Conservation (phyloP, 2,888 invertebrate genomes). For the Phalera bucephala region DNA sequence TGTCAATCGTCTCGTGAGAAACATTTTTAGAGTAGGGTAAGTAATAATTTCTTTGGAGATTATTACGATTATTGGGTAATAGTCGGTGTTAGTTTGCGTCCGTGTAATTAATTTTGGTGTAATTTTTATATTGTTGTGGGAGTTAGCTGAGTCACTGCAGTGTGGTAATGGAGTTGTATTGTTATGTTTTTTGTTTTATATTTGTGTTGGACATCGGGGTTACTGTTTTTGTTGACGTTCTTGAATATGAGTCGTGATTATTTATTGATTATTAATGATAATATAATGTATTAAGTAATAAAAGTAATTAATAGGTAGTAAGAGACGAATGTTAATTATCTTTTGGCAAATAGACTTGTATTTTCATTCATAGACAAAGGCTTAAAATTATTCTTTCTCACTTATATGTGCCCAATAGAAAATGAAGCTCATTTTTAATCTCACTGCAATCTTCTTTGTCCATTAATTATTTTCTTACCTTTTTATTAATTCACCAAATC, state of each 20-base stretch:
- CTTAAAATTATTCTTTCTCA: no score
- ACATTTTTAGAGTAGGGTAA: constrained; percentile 62
- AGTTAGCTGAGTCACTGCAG: constrained; percentile 59
- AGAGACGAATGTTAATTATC: no score
- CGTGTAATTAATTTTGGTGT: constrained; percentile 68
- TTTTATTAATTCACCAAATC: no score
- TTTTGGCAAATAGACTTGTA: no score
- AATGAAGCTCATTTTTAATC: no score
- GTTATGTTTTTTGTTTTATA: constrained; percentile 26
- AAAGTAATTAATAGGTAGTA: no score
- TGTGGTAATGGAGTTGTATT: constrained; percentile 24
- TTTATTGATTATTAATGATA: not conserved
- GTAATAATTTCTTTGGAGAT: constrained; percentile 67
- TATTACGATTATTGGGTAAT: constrained; percentile 74
- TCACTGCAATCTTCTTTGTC: no score
- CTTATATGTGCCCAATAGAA: no score
- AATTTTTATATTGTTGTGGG: constrained; percentile 63
- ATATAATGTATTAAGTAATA: not conserved
- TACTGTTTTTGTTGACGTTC: not conserved
- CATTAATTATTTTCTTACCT: no score
- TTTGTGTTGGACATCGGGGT: constrained; percentile 6
- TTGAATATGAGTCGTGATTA: not conserved
- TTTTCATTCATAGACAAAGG: no score
- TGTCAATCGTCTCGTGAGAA: constrained; percentile 77
- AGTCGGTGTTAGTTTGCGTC: constrained; percentile 64